Base-by-base conservation (phyloP, 1,140 invertebrate species). In the Lordiphosa clarofinis region DNA sequence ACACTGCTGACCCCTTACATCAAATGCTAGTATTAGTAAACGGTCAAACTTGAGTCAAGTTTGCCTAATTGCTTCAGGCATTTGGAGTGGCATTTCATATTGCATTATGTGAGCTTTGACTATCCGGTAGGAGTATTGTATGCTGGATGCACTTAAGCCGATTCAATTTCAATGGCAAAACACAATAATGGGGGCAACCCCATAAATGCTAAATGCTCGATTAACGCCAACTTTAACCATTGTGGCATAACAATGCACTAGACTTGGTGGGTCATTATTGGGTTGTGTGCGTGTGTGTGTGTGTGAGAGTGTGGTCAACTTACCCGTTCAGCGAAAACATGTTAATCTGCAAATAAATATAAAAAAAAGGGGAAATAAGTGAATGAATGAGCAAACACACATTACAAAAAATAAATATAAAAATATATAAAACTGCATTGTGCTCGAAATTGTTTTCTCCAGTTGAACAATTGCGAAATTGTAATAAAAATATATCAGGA, bases 321-420 rank as follows among this genome's bases (percentile, higher is more conserved):
- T 66, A 70, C 67, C 62, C 67, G 42, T 65, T 47, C 50, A 50
- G 52, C 37, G 12, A 11, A 24, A 65, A 50, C 67, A 70, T 66
- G 67, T 70, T 70, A 66, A 61, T 52, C 67, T 70, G 67, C 37
- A 66, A 70, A 42, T 47, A 65, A 49, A 61, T 19, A 62, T 55
- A 37, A 43, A 35, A 31, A 43, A 31, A 46, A 21, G 33, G 7
- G 12, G n/a, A 43, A 4, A 11, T 11, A 46, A 46, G 24, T 42
- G 15, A 7, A 39, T 42, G 19, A 21, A 50, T 54, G 37, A 58
- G 42, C 7, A 54, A 36, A 28, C 28, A 50, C 28, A 50, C 15
- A 31, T 31, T 59, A 24, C 11, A 44, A 12, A 31, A 44, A 12
- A 31, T 24, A 15, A 28, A 13, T 4, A 33, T 40, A 19, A n/a